Percentiles rank a stretch among this genome's conserved stretches.
These are phyloP conservation scores for Progne subis DNA, from an alignment of 2,113 vertebrate genomes.

Conservation along the genomic window DNA sequence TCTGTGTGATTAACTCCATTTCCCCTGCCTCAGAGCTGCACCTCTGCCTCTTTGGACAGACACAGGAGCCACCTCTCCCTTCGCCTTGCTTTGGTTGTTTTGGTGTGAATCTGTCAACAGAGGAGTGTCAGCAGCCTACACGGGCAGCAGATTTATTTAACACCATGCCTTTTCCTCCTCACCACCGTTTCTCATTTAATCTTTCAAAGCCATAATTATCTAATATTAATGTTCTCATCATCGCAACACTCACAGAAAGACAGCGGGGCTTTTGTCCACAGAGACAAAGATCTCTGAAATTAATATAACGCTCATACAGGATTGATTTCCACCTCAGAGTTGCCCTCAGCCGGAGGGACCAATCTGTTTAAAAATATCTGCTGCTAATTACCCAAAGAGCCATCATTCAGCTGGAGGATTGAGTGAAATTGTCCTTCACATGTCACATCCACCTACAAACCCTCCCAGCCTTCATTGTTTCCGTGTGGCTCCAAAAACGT, in stretches of 20 bases:
- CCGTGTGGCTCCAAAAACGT: background rate
- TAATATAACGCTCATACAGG: slow-evolving; percentile 71
- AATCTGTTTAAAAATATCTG: slow-evolving; percentile 75
- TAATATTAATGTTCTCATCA: slow-evolving; percentile 75
- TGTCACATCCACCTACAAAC: background rate
- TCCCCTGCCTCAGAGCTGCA: background rate
- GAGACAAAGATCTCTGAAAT: slow-evolving; percentile 76
- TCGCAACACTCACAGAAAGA: slow-evolving; percentile 52
- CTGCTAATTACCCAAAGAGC: slow-evolving; percentile 71
- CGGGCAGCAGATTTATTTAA: slow-evolving; percentile 1
- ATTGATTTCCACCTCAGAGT: slow-evolving; percentile 73
- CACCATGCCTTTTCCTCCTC: slow-evolving; percentile 18
- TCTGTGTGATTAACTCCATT: background rate
- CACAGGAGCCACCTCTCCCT: background rate
- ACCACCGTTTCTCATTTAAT: slow-evolving; percentile 48
- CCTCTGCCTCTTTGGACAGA: background rate
- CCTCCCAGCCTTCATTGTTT: slow-evolving; percentile 56
- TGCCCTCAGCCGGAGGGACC: slow-evolving; percentile 71
- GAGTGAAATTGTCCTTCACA: slow-evolving; percentile 53
- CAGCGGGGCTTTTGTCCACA: slow-evolving; percentile 60
- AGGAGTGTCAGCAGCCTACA: background rate
- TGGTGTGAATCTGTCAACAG: background rate
- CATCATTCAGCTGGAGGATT: slow-evolving; percentile 43
- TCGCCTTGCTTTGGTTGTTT: background rate
- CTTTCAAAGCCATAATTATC: slow-evolving; percentile 73